Percentiles rank a stretch among this genome's conserved stretches.
These are phyloP conservation scores for Wasmannia auropunctata DNA, from an alignment of 1,140 invertebrate genomes.

Conservation along the genomic window DNA sequence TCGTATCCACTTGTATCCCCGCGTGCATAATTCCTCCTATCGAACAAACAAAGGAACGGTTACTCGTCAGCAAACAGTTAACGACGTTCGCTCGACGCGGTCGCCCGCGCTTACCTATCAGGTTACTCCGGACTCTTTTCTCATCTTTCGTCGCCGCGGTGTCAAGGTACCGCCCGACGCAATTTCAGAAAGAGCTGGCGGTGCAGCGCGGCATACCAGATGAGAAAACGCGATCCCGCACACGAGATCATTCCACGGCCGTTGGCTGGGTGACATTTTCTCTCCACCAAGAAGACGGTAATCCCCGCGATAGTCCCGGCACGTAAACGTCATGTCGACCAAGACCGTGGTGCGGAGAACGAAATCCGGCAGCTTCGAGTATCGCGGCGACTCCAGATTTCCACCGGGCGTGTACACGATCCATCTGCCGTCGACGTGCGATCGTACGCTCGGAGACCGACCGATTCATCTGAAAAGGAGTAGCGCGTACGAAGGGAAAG, in stretches of 20 bases:
- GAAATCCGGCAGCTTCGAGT: constrained; percentile 1
- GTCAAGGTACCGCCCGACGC: background rate
- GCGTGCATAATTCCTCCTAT: constrained; percentile 73
- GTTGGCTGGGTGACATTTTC: background rate
- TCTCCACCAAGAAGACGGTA: background rate
- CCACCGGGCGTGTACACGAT: background rate
- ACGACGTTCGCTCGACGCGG: background rate
- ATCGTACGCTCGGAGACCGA: background rate
- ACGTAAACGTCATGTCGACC: constrained; percentile 2
- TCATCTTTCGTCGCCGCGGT: background rate
- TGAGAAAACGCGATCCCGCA: background rate
- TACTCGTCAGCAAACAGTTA: constrained; percentile 41
- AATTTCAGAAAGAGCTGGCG: background rate
- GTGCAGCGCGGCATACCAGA: background rate
- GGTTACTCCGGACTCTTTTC: constrained; percentile 5
- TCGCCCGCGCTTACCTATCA: constrained; percentile 1
- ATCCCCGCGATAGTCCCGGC: no score
- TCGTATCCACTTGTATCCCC: constrained; percentile 23
- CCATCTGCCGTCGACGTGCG: background rate
- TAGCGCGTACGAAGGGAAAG: constrained; percentile 27
- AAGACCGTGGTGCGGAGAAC: background rate
- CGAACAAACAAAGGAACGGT: constrained; percentile 75
- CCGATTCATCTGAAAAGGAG: background rate
- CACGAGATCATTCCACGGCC: background rate
- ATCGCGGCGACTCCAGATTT: constrained; percentile 14